Base-by-base conservation (phyloP, 2,888 invertebrate species). In the Pyrocoelia pectoralis region DNA sequence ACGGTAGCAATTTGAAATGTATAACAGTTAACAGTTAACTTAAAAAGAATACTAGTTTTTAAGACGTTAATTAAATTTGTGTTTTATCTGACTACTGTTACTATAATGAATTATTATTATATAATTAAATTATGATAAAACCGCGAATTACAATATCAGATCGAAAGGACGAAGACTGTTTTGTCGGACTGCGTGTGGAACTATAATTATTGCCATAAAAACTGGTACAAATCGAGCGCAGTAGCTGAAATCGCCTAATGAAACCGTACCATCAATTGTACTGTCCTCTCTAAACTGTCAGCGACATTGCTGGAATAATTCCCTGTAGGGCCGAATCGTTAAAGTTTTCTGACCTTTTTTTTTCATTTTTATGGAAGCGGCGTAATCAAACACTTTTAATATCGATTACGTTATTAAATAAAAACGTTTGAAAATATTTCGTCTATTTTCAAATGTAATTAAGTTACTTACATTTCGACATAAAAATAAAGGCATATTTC, bases 201-300 rank as follows among this genome's bases (percentile, higher is more conserved):
- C 65, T 54, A 57, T 67, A 67, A 67, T 67, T 67, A 62, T 59
- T 28, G 54, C 51, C 17, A 53, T 59, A 67, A 67, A 67, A 67
- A 67, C 61, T 61, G 57, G 67, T 67, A 67, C 61, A n/a, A 60
- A 64, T 66, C 61, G 63, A 60, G 60, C 48, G 56, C 65, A 53
- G 60, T 65, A 64, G 64, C 58, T 56, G 57, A 61, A 57, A 60
- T 61, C 53, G 56, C 43, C 65, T 67, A 65, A 67, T 65, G 65
- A 67, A 67, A 56, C 62, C 55, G 48, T 65, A 54, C 24, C 67
- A 62, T 67, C 67, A 65, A 67, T 65, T 62, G 65, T 58, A 48
- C 52, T 61, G 55, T 55, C 58, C 53, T 53, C 54, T 49, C 51
- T 43, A 33, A 61, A 53, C 56, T 60, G 63, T 66, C 66, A 66